Percentiles rank a stretch among this genome's conserved stretches.
Conservation (phyloP, 2,888 invertebrate genomes). For the Molanna angustata region DNA sequence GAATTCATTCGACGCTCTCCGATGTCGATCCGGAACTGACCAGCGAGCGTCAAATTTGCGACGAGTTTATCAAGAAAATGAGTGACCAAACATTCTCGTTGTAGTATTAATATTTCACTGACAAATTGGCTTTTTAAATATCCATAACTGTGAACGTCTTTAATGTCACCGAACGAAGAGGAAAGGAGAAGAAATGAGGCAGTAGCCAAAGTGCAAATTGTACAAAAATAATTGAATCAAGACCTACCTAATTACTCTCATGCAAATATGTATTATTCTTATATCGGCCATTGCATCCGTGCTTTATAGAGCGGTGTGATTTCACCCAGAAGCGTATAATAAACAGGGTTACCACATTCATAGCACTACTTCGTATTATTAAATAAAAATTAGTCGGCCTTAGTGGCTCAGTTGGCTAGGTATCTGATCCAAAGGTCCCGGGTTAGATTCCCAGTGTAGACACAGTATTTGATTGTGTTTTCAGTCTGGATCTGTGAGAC, state of each 20-base stretch:
- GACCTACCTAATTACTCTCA: conserved; percentile 20
- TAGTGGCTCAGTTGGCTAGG: too few species aligned
- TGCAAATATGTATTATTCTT: conserved; percentile 20
- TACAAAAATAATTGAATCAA: conserved; percentile 18
- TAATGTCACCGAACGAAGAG: background rate
- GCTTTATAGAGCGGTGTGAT: conserved; percentile 30
- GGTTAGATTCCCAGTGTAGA: too few species aligned
- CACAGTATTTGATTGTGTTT: too few species aligned
- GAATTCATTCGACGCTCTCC: too few species aligned
- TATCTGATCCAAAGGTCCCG: too few species aligned
- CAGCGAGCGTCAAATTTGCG: too few species aligned
- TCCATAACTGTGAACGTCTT: conserved; percentile 9
- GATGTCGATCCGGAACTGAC: too few species aligned
- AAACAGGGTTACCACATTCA: background rate
- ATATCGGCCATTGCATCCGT: conserved; percentile 24
- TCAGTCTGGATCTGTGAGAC: too few species aligned
- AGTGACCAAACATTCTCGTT: background rate
- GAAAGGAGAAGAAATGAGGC: conserved; percentile 1
- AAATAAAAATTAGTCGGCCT: background rate
- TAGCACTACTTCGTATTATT: background rate
- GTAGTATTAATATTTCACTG: background rate
- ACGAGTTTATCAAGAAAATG: too few species aligned
- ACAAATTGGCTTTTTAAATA: conserved; percentile 1
- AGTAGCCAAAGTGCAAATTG: conserved; percentile 14
- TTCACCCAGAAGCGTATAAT: conserved; percentile 15